Evolutionary conservation across 2,113 vertebrate genomes (phyloP).

Genomic region (Misgurnus anguillicaudatus): DNA sequence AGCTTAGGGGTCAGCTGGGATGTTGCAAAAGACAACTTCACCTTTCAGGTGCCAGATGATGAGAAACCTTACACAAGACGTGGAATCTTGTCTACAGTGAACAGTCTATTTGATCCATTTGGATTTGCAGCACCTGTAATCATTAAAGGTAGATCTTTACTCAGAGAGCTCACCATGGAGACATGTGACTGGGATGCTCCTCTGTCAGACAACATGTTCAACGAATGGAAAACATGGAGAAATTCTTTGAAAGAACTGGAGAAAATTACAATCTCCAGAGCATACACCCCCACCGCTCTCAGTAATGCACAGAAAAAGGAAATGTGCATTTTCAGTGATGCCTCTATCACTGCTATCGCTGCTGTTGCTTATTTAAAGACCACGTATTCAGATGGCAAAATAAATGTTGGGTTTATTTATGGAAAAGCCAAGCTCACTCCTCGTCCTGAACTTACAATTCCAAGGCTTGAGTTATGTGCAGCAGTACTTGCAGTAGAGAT

Average conservation of each 20-base stretch:
- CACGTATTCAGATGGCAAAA: too few species aligned
- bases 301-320: too few species aligned
- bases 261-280: background rate
- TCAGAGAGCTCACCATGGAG: background rate
- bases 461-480: background rate
- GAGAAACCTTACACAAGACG: too few species aligned
- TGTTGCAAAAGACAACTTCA: background rate
- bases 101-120: too few species aligned
- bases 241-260: background rate
- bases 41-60: background rate
- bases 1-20: background rate
- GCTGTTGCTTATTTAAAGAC: too few species aligned
- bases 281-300: background rate
- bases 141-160: background rate
- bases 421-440: too few species aligned
- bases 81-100: too few species aligned
- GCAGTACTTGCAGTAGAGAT: conserved; percentile 9
- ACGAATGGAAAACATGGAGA: background rate
- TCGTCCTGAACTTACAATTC: too few species aligned
- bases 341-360: too few species aligned
- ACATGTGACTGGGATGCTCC: background rate
- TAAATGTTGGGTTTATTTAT: too few species aligned
- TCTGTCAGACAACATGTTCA: background rate
- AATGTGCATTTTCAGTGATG: too few species aligned
- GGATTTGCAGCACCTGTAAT: background rate